A percentile compares a stretch with the other conserved stretches of the same genome.
phyloP scores from a whole-genome alignment of 2,797 vertebrate genomes.

The Pelodytes ibericus region DNA sequence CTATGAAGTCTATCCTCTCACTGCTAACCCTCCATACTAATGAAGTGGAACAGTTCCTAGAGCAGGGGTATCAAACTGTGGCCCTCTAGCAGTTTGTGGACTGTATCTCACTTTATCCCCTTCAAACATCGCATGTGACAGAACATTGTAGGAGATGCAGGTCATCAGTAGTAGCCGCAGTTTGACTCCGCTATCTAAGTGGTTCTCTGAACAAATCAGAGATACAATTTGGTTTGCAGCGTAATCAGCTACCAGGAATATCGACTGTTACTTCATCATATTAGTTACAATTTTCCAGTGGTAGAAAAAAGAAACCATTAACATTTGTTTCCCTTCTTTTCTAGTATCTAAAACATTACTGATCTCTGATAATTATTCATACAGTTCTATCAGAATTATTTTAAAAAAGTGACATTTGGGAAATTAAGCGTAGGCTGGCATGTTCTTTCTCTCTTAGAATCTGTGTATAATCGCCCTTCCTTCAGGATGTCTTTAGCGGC shows the following conservation, averaged over 20 bases:
- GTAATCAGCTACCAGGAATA: not conserved
- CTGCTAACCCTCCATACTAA: too few relatives aligned
- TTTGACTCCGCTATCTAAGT: not conserved
- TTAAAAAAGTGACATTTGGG: slow-evolving; percentile 49
- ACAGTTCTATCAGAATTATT: slow-evolving; percentile 51
- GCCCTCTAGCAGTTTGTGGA: too few relatives aligned
- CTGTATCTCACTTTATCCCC: too few relatives aligned
- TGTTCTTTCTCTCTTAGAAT: slow-evolving; percentile 48
- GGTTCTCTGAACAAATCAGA: slow-evolving; percentile 56
- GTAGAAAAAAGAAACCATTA: slow-evolving; percentile 55
- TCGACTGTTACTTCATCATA: not conserved
- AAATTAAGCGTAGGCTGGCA: slow-evolving; percentile 48
- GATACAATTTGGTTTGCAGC: slow-evolving; percentile 39
- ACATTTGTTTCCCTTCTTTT: slow-evolving; percentile 35
- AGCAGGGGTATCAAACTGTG: too few relatives aligned
- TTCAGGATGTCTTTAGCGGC: slow-evolving; percentile 45
- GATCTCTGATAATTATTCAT: slow-evolving; percentile 50
- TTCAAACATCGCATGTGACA: too few relatives aligned
- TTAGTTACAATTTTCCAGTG: not conserved
- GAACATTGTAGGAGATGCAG: too few relatives aligned
- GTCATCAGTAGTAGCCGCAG: too few relatives aligned
- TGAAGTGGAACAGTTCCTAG: too few relatives aligned
- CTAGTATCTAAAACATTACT: slow-evolving; percentile 58
- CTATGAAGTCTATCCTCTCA: too few relatives aligned
- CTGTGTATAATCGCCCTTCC: slow-evolving; percentile 45